Evolutionary conservation across 1,140 invertebrate species (phyloP), one percentile per base, ranked within the genome.

Genomic region (Dendroctonus valens): DNA sequence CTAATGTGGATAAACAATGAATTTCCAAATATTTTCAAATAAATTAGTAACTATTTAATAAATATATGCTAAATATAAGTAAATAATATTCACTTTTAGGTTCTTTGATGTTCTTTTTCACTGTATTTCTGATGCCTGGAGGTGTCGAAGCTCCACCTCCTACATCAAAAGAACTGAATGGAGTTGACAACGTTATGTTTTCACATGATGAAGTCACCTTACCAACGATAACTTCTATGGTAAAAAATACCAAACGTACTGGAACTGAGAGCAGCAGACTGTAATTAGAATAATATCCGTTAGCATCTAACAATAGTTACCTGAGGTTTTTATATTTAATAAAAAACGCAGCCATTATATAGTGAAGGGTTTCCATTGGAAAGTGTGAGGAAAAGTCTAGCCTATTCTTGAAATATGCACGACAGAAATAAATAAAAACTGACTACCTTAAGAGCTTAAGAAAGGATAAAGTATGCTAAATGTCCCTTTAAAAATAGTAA

Each of bases 61-160:
- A 2, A 26, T 26, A 26, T 26, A 14, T 38, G 11, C 52, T 26
- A 1, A 48, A 14, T 50, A 51, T 39, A 49, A 46, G 39, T 38
- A 41, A n/a, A n/a, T n/a, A n/a, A n/a, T n/a, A n/a, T n/a, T 41
- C 26, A 39, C 41, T 62, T 70, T 5, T 52, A 89, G 87, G 87
- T 79, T 87, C 87, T 52, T 80, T 89, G 40, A 80, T 90, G 75
- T 90, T 90, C 79, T 81, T 90, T 53, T 74, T 85, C 0, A 88
- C 87, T 8, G 87, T 88, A 81, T 88, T 89, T 78, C 76, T 89
- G 6, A 89, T 90, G 87, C 86, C 86, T 50, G 85, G 83, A 3
- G 80, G 82, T 14, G 41, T 15, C 58, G 59, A 62, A 59, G 40
- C 62, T 50, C 58, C 68, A 7, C 48, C 69, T 5, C 72, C 74